Evolutionary conservation across 2,888 invertebrate species (phyloP), one percentile per base, ranked within the genome.

Genomic region (Chaetoderma sp.): DNA sequence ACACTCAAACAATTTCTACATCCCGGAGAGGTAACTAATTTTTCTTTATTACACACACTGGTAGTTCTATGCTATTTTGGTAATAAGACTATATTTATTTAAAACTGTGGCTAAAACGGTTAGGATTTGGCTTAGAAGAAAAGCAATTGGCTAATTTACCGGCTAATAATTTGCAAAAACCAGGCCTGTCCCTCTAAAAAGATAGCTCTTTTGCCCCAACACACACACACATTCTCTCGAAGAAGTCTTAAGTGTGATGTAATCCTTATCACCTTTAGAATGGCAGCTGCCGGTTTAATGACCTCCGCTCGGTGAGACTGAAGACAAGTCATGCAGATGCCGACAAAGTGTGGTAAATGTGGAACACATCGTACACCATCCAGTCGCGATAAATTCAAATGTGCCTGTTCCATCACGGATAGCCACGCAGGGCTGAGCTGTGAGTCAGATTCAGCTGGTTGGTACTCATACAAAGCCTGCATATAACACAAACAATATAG

Each of bases 381-480:
- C 77, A 91, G 86, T 30, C 92, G 92, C 82, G 72, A 61, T 0
- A 87, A 74, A 68, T 83, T 85, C n/a, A 77, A 63, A 64, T 84
- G 80, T 0, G 92, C 95, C 83, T 94, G 92, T 78, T 94, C 93
- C 88, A 96, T 89, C 0, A 87, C 86, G 44, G 80, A 79, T 21
- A 18, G 92, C 91, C 60, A 95, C 0, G 94, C 94, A 28, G 92
- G 84, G 10, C 92, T 91, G 54, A 93, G 93, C 58, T 93, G 93
- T 0, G 91, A 88, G 86, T 96, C 96, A 36, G 89, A 90, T 8
- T 83, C 80, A 52, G 83, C 81, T 0, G 96, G 96, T 62, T 95
- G 91, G 74, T 93, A 94, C 72, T 94, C 94, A 85, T 94, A 92
- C 50, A 97, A 87, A 0, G 96, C 96, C 87, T 88, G 71, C 4